These are phyloP conservation scores for Protobothrops mucrosquamatus DNA, from an alignment of 2,113 vertebrate genomes.

Conservation along the genomic window DNA sequence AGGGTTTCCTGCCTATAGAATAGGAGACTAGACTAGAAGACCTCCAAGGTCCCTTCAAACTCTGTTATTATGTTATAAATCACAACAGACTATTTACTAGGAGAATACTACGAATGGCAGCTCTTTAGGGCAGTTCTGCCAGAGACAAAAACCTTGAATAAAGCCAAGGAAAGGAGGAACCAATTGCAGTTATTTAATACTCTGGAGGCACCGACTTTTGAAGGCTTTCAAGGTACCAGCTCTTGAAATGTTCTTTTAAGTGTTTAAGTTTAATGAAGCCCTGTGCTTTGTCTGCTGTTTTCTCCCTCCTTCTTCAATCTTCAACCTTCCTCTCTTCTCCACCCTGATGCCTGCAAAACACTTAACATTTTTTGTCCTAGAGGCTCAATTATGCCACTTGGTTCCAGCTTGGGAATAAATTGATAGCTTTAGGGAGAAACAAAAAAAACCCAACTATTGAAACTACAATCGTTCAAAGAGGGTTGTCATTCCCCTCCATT, in stretches of 20 bases:
- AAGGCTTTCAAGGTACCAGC: constrained; percentile 56
- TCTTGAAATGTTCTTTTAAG: constrained; percentile 72
- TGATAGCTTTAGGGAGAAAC: constrained; percentile 48
- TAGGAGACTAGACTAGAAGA: background rate
- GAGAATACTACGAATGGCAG: constrained; percentile 70
- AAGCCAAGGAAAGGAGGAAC: constrained; percentile 23
- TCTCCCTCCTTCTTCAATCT: constrained; percentile 6
- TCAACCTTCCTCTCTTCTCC: background rate
- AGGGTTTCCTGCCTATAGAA: background rate
- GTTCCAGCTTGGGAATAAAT: constrained; percentile 54
- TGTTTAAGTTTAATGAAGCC: constrained; percentile 68
- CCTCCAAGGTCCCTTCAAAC: background rate
- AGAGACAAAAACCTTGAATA: constrained; percentile 72
- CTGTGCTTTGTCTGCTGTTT: constrained; percentile 70
- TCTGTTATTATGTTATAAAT: background rate
- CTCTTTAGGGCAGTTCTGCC: constrained; percentile 66
- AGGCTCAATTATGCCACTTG: constrained; percentile 49
- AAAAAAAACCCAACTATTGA: constrained; percentile 48
- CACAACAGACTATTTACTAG: constrained; percentile 76
- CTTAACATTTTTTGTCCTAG: constrained; percentile 50
- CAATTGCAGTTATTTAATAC: constrained; percentile 68
- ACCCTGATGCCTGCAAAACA: constrained; percentile 30
- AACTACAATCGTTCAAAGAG: background rate
- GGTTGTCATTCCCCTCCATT: background rate
- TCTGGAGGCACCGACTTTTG: constrained; percentile 67